These are phyloP conservation scores for Enteromius unitaeniatus DNA, from an alignment of 2,797 vertebrate species.

Conservation along the genomic window DNA sequence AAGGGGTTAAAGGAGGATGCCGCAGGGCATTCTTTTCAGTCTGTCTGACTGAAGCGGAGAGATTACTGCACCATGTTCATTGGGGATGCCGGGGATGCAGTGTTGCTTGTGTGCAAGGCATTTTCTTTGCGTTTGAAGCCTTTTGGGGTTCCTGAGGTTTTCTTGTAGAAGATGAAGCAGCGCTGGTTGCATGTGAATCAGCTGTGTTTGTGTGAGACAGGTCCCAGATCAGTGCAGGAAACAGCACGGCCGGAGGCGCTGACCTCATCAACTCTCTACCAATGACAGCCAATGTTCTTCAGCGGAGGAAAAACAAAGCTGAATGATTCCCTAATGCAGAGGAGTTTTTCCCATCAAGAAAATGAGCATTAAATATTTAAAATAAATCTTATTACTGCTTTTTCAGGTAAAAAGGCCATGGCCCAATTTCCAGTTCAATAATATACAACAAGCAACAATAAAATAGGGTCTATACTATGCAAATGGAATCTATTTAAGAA, in stretches of 20 bases:
- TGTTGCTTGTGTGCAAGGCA: conserved; percentile 55
- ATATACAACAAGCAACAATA: background rate
- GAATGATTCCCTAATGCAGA: conserved; percentile 12
- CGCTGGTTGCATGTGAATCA: conserved; percentile 55
- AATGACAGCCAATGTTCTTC: conserved; percentile 21
- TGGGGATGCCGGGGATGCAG: conserved; percentile 60
- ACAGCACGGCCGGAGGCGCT: conserved; percentile 37
- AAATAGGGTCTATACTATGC: background rate
- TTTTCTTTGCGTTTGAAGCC: conserved; percentile 44
- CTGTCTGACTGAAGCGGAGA: conserved; percentile 72
- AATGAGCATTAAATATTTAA: background rate
- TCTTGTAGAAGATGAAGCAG: conserved; percentile 45
- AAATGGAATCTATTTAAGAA: background rate
- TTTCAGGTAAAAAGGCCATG: background rate
- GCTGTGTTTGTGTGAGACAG: conserved; percentile 43
- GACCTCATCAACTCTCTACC: conserved; percentile 41
- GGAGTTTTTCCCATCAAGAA: conserved; percentile 14
- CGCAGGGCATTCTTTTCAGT: conserved; percentile 70
- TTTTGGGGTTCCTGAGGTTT: conserved; percentile 51
- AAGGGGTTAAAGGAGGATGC: conserved; percentile 43
- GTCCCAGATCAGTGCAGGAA: conserved; percentile 47
- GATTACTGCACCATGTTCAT: conserved; percentile 70
- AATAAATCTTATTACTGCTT: background rate
- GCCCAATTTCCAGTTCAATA: background rate
- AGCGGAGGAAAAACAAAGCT: conserved; percentile 14